These are phyloP conservation scores for Scaptomyza hsui DNA, from an alignment of 1,140 invertebrate genomes.

Conservation along the genomic window DNA sequence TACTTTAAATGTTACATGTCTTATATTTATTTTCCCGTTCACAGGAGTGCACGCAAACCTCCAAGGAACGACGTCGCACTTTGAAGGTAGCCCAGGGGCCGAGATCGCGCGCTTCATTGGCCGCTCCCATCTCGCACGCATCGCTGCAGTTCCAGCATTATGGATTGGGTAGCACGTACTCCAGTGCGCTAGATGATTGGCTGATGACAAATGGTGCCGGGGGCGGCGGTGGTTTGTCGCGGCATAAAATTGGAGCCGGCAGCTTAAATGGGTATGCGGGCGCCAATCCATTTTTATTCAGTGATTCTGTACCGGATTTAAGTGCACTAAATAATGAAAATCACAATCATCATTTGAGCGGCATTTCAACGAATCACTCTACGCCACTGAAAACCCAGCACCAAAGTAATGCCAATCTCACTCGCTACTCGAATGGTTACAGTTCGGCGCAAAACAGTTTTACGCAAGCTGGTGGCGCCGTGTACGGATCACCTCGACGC, in stretches of 20 bases:
- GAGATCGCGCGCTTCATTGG: slow-evolving; percentile 78
- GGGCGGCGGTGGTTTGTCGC: slow-evolving; percentile 54
- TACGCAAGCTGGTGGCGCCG: slow-evolving; percentile 52
- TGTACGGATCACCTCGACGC: slow-evolving; percentile 74
- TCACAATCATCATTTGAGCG: slow-evolving; percentile 75
- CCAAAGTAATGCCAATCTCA: slow-evolving; percentile 74
- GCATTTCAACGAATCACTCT: slow-evolving; percentile 82
- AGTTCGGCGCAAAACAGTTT: slow-evolving; percentile 77
- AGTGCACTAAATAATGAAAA: slow-evolving; percentile 82
- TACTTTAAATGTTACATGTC: not conserved
- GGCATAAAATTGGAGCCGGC: slow-evolving; percentile 77
- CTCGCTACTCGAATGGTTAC: slow-evolving; percentile 81
- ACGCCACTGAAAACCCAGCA: slow-evolving; percentile 81
- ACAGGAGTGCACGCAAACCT: slow-evolving; percentile 86
- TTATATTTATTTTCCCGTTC: not conserved
- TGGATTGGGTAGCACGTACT: slow-evolving; percentile 77
- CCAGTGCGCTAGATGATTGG: slow-evolving; percentile 85
- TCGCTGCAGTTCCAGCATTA: slow-evolving; percentile 80
- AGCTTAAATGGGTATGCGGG: slow-evolving; percentile 75
- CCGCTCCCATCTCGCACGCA: slow-evolving; percentile 80
- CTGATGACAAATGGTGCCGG: slow-evolving; percentile 80
- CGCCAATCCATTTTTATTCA: slow-evolving; percentile 81
- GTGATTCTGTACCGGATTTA: slow-evolving; percentile 82
- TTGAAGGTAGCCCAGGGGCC: slow-evolving; percentile 85
- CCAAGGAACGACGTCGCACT: slow-evolving; percentile 86